Evolutionary conservation across 2,113 vertebrate genomes (phyloP).

Genomic region (Lota lota): DNA sequence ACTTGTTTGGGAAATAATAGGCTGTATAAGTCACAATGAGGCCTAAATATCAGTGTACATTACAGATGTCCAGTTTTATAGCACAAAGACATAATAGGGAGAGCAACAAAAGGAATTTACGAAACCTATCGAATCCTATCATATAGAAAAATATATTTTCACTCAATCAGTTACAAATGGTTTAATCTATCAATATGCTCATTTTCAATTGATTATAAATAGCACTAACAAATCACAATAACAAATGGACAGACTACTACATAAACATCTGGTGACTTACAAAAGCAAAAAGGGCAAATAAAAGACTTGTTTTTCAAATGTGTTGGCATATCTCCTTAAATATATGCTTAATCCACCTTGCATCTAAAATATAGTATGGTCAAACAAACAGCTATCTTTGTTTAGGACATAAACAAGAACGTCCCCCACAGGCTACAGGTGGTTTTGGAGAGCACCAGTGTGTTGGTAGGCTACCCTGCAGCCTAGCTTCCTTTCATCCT

Average conservation of each 20-base stretch:
- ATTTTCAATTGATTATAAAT: slow-evolving; percentile 31
- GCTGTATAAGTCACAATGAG: too few species aligned
- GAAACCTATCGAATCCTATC: too few species aligned
- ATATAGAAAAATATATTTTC: too few species aligned
- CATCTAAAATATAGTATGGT: background rate
- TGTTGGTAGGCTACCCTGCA: slow-evolving; percentile 30
- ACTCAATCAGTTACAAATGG: too few species aligned
- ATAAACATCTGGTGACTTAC: too few species aligned
- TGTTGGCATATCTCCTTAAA: background rate
- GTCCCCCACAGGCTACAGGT: slow-evolving; percentile 4
- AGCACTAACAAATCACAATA: slow-evolving; percentile 21
- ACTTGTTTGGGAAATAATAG: too few species aligned
- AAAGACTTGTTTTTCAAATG: background rate
- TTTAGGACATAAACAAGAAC: background rate
- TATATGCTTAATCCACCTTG: background rate
- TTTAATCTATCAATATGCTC: too few species aligned
- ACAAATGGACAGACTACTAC: slow-evolving; percentile 19
- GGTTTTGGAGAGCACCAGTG: background rate
- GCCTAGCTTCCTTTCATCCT: slow-evolving; percentile 26
- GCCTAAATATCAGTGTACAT: too few species aligned
- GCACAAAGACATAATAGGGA: too few species aligned
- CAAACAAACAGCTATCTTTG: background rate
- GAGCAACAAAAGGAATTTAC: too few species aligned
- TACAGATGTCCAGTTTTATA: too few species aligned
- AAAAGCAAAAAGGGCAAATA: background rate